A percentile compares a stretch with the other conserved stretches of the same genome.
These are phyloP conservation scores for Lethenteron camtschaticum DNA, from an alignment of 2,113 vertebrate genomes.

Conservation along the genomic window DNA sequence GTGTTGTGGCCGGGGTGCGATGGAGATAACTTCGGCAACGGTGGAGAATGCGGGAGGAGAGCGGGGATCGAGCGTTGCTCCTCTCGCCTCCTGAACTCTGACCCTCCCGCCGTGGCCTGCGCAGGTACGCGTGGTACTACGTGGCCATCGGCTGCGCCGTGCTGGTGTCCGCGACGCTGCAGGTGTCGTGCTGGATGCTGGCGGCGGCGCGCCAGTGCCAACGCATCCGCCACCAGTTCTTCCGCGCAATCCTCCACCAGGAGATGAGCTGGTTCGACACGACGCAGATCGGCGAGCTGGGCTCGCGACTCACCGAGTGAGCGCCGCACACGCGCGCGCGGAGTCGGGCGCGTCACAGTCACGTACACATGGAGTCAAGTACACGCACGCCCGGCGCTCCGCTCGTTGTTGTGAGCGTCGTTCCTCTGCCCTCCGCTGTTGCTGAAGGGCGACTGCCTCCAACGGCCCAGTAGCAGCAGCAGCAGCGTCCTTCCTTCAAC, in stretches of 20 bases:
- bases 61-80: not conserved
- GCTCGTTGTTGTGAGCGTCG: no score
- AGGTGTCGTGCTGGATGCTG: conserved; percentile 25
- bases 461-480: no score
- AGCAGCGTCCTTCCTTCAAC: no score
- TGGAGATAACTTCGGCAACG: not conserved
- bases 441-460: no score
- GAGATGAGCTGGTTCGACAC: conserved; percentile 40
- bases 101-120: not conserved
- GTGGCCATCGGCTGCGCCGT: conserved; percentile 23
- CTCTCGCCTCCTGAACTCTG: not conserved
- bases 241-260: conserved; percentile 35
- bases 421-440: no score
- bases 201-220: conserved; percentile 23
- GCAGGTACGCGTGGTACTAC: conserved; percentile 30
- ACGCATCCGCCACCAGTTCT: conserved; percentile 29
- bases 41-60: not conserved
- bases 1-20: not conserved
- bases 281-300: conserved; percentile 24
- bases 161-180: conserved; percentile 20
- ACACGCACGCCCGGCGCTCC: no score
- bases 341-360: no score
- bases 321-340: not conserved
- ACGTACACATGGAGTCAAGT: no score
- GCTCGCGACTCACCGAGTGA: conserved; percentile 34